Percentiles rank a stretch among this genome's conserved stretches.
These are phyloP conservation scores for Calycopis cecrops DNA, from an alignment of 1,140 invertebrate genomes.

Conservation along the genomic window DNA sequence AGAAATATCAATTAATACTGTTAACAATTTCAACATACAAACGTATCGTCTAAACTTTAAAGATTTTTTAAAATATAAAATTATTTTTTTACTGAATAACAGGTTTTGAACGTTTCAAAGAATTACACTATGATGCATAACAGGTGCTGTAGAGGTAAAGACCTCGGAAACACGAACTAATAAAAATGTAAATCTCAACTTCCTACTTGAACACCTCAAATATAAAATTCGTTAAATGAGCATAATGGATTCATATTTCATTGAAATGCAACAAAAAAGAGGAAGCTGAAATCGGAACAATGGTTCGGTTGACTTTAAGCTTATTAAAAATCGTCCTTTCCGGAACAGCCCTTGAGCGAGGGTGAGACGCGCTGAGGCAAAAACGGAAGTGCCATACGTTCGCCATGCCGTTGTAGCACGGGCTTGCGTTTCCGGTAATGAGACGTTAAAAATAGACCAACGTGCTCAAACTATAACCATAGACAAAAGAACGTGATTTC, in stretches of 20 bases:
- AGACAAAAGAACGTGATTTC: conserved; percentile 16
- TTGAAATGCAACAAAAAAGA: conserved; percentile 36
- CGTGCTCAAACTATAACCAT: conserved; percentile 8
- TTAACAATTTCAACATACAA: too few species aligned
- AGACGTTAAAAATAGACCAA: conserved; percentile 47
- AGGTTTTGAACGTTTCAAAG: too few species aligned
- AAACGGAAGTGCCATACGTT: conserved; percentile 69
- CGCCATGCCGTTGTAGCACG: conserved; percentile 60
- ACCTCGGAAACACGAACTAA: neutral
- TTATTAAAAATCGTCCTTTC: conserved; percentile 65
- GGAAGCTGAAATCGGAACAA: conserved; percentile 53
- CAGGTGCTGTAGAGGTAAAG: too few species aligned
- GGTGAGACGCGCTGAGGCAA: conserved; percentile 53
- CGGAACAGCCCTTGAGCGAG: conserved; percentile 57
- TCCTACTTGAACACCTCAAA: conserved; percentile 7
- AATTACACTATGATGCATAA: too few species aligned
- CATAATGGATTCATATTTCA: conserved; percentile 15
- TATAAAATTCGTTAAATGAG: conserved; percentile 7
- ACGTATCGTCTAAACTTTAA: too few species aligned
- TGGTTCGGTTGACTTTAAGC: conserved; percentile 57
- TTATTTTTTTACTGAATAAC: too few species aligned
- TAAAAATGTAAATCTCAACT: conserved; percentile 7
- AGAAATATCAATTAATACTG: too few species aligned
- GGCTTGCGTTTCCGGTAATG: conserved; percentile 58
- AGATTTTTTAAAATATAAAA: too few species aligned